phyloP scores from a whole-genome alignment of 2,888 invertebrate genomes.

The Petrolisthes manimaculis region DNA sequence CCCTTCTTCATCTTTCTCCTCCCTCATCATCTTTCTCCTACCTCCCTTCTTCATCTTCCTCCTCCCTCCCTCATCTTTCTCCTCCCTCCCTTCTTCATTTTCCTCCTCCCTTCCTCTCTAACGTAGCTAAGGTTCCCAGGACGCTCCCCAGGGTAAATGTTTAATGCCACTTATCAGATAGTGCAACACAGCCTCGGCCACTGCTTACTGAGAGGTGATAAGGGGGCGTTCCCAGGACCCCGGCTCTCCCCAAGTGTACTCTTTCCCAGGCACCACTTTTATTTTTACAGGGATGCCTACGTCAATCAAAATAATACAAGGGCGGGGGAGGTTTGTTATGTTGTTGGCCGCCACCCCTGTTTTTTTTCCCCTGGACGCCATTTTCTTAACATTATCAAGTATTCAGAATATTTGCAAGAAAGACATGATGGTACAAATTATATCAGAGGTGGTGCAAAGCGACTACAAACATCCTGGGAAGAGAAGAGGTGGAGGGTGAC shows the following conservation, averaged over 20 bases:
- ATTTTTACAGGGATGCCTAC: too few relatives aligned
- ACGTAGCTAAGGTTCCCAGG: slow-evolving; percentile 31
- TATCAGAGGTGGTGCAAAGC: too few relatives aligned
- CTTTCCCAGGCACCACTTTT: too few relatives aligned
- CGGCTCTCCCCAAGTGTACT: neutral
- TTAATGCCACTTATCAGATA: slow-evolving; percentile 49
- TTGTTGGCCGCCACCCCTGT: too few relatives aligned
- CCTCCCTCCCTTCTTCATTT: neutral
- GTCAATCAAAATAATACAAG: too few relatives aligned
- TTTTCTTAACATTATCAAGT: too few relatives aligned
- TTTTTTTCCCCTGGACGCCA: too few relatives aligned
- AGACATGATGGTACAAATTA: too few relatives aligned
- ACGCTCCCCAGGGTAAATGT: slow-evolving; percentile 36
- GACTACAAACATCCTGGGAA: too few relatives aligned
- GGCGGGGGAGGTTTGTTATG: too few relatives aligned
- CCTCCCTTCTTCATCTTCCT: neutral
- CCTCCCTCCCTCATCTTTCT: neutral
- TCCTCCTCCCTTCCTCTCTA: neutral
- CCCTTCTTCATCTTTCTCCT: neutral
- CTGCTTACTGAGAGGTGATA: slow-evolving; percentile 29
- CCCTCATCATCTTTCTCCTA: neutral
- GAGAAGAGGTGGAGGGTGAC: too few relatives aligned
- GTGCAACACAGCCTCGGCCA: slow-evolving; percentile 30
- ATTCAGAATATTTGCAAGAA: too few relatives aligned
- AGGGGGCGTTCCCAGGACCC: neutral